Evolutionary conservation across 2,113 vertebrate genomes (phyloP).

Genomic region (Brachypodius melanocephalos): DNA sequence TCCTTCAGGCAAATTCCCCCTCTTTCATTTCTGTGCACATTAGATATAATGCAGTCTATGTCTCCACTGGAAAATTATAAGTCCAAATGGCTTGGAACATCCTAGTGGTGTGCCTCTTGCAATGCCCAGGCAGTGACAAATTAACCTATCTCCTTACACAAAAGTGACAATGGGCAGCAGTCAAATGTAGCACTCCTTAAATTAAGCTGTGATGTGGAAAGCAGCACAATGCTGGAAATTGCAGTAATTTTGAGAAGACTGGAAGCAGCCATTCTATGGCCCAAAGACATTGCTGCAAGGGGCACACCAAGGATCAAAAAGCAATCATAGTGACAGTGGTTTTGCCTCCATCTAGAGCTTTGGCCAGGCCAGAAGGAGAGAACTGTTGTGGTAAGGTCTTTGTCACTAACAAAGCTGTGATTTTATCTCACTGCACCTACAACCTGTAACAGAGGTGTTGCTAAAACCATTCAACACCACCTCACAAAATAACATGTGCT

Average conservation of each 20-base stretch:
- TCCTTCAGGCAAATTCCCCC: not conserved
- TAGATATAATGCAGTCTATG: not conserved
- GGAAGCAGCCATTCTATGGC: not conserved
- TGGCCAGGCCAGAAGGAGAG: not conserved
- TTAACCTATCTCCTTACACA: not conserved
- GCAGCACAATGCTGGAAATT: not conserved
- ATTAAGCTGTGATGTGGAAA: not conserved
- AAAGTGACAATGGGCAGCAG: not conserved
- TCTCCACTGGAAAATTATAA: not conserved
- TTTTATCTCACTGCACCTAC: not conserved
- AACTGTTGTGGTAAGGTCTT: not conserved
- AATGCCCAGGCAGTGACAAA: not conserved
- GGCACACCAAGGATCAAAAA: not conserved
- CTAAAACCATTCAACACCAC: not conserved
- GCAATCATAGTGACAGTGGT: not conserved
- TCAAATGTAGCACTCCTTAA: accelerated
- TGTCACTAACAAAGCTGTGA: not conserved
- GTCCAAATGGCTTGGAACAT: not conserved
- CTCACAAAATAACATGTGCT: not conserved
- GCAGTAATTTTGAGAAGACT: not conserved
- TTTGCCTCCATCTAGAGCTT: not conserved
- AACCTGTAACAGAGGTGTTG: not conserved
- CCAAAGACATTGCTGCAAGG: not conserved
- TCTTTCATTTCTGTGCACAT: not conserved
- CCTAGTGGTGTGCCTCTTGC: not conserved